Conservation (phyloP, 2,888 invertebrate species). For the Aelia acuminata region DNA sequence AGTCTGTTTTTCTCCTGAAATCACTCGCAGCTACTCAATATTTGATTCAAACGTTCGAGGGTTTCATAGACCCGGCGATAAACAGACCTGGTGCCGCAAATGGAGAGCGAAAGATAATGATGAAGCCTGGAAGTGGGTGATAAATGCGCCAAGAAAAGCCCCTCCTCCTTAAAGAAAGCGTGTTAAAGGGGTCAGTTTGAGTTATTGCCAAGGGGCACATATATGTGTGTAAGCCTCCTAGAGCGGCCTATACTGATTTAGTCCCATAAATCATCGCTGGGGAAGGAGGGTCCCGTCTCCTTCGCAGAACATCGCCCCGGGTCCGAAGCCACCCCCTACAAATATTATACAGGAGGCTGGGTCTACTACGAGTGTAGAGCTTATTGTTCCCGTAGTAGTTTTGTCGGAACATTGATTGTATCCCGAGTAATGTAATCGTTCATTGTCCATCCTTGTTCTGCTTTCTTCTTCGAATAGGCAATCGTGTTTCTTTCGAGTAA, state of each 20-base stretch:
- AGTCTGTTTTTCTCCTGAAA: not conserved
- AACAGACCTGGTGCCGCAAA: not conserved
- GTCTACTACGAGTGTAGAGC: not conserved
- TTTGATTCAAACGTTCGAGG: not conserved
- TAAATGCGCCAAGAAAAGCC: slow-evolving; percentile 41
- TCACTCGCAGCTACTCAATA: not conserved
- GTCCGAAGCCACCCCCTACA: not conserved
- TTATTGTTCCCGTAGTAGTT: not conserved
- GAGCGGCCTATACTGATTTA: slow-evolving; percentile 65
- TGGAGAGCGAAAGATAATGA: slow-evolving; percentile 54
- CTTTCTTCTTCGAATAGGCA: no score
- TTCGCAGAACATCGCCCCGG: not conserved
- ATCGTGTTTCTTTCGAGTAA: no score
- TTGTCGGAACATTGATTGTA: not conserved
- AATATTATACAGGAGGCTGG: not conserved
- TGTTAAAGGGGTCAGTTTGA: slow-evolving; percentile 62
- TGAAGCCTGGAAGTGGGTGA: slow-evolving; percentile 25
- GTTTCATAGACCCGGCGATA: not conserved
- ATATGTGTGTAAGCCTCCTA: slow-evolving; percentile 55
- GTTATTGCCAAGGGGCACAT: slow-evolving; percentile 60
- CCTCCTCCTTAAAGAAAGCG: slow-evolving; percentile 51
- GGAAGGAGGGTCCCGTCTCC: slow-evolving; percentile 35
- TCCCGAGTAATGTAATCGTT: no score
- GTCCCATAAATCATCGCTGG: slow-evolving; percentile 66
- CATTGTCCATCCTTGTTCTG: no score